Percentiles rank a stretch among this genome's conserved stretches.
Conservation (phyloP, 2,113 vertebrate genomes). For the Panthera leo region DNA sequence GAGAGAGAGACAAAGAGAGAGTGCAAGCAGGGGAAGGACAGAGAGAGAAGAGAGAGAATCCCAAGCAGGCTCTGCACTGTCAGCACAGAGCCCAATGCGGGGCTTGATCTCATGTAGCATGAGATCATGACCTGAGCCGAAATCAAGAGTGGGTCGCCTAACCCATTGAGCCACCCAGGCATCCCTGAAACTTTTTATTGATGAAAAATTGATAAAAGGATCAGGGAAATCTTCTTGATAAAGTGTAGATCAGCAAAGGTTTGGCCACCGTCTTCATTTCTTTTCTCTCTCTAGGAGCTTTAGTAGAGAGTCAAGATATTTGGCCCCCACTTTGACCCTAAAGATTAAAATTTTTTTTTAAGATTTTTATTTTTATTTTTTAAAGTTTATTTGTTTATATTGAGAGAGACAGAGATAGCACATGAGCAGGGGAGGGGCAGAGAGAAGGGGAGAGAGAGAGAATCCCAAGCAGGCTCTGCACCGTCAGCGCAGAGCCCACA, state of each 20-base stretch:
- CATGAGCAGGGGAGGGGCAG: not conserved
- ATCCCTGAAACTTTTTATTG: not conserved
- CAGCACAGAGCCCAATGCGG: too few species aligned
- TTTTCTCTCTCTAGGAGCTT: not conserved
- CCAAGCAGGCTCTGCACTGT: too few species aligned
- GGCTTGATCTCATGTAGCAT: too few species aligned
- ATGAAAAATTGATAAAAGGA: conserved; percentile 11
- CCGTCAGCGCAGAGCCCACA: too few species aligned
- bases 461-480: not conserved
- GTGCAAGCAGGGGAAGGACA: too few species aligned
- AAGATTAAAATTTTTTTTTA: not conserved
- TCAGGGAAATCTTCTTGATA: not conserved
- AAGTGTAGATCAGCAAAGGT: not conserved
- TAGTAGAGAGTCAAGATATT: not conserved
- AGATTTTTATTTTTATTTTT: not conserved
- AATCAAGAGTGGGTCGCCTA: too few species aligned
- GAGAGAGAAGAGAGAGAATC: too few species aligned
- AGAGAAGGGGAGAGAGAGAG: not conserved
- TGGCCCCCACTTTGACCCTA: not conserved
- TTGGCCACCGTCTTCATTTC: not conserved
- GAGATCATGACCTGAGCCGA: too few species aligned
- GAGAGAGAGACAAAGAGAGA: too few species aligned
- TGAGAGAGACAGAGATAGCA: not conserved
- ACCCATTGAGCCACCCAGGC: too few species aligned
- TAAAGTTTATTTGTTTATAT: not conserved